These are phyloP conservation scores for Meghimatium bilineatum DNA, from an alignment of 2,888 invertebrate genomes.

Conservation along the genomic window DNA sequence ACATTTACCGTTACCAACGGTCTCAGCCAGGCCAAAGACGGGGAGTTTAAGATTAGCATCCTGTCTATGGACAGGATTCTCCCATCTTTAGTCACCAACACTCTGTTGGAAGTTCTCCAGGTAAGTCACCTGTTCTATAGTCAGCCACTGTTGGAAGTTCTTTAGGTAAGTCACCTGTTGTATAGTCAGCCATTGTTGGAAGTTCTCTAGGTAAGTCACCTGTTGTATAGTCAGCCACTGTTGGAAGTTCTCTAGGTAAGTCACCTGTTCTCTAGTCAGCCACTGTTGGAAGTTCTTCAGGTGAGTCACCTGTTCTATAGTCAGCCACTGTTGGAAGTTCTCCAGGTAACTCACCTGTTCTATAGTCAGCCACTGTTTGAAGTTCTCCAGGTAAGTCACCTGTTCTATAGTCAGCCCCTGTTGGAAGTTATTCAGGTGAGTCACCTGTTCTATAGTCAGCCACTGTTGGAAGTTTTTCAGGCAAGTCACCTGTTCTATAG, in stretches of 20 bases:
- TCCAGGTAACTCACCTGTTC: no score
- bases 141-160: no score
- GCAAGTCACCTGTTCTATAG: neutral
- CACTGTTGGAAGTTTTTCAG: constrained; percentile 70
- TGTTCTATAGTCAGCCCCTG: no score
- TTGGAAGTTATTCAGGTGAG: no score
- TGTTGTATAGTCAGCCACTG: no score
- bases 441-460: constrained; percentile 63
- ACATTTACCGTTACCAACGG: constrained; percentile 74
- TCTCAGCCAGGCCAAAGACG: constrained; percentile 70
- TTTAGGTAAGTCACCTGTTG: no score
- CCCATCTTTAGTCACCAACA: constrained; percentile 70
- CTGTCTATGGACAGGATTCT: constrained; percentile 66
- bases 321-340: no score
- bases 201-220: no score
- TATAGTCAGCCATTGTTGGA: no score
- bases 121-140: neutral
- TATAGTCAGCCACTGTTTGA: no score
- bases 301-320: neutral
- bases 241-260: no score
- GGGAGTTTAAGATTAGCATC: constrained; percentile 69
- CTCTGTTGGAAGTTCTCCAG: constrained; percentile 70
- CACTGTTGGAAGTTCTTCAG: constrained; percentile 70
- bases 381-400: no score
- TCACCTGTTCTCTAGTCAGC: constrained; percentile 63